Evolutionary conservation across 2,797 vertebrate genomes (phyloP).

Genomic region (Euthynnus affinis): DNA sequence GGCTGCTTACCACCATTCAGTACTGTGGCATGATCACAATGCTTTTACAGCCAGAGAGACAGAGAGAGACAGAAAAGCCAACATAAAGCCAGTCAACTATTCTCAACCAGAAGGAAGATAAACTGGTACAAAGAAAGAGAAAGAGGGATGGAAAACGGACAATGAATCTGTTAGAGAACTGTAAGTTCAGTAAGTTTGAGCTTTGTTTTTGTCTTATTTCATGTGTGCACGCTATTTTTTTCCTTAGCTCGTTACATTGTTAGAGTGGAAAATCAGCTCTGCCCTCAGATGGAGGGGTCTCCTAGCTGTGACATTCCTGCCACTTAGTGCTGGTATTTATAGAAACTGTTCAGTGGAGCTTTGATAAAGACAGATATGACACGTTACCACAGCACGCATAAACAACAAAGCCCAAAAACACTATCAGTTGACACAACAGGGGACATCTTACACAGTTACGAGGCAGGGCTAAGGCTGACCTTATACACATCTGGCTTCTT

Average conservation of each 20-base stretch:
- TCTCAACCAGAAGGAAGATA: constrained; percentile 22
- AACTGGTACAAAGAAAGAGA: constrained; percentile 1
- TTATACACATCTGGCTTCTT: background rate
- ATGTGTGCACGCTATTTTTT: constrained; percentile 4
- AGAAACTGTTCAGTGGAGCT: constrained; percentile 68
- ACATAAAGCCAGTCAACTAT: constrained; percentile 3
- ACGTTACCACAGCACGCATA: constrained; percentile 48
- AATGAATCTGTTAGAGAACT: no score
- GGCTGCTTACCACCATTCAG: constrained; percentile 37
- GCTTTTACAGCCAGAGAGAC: constrained; percentile 37
- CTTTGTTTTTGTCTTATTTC: constrained; percentile 11
- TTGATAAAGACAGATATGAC: constrained; percentile 76
- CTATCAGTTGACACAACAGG: constrained; percentile 15
- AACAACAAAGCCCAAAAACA: constrained; percentile 14
- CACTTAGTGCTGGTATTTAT: constrained; percentile 84
- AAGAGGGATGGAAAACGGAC: background rate
- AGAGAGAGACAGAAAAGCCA: constrained; percentile 1
- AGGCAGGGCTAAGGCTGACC: background rate
- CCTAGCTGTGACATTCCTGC: constrained; percentile 82
- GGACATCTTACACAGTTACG: background rate
- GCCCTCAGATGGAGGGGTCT: constrained; percentile 72
- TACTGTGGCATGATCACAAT: constrained; percentile 40
- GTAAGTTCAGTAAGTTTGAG: background rate
- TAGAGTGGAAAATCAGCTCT: constrained; percentile 78
- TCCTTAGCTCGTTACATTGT: constrained; percentile 52